These are phyloP conservation scores for Dasyornis broadbenti DNA, from an alignment of 2,113 vertebrate species.

Conservation along the genomic window DNA sequence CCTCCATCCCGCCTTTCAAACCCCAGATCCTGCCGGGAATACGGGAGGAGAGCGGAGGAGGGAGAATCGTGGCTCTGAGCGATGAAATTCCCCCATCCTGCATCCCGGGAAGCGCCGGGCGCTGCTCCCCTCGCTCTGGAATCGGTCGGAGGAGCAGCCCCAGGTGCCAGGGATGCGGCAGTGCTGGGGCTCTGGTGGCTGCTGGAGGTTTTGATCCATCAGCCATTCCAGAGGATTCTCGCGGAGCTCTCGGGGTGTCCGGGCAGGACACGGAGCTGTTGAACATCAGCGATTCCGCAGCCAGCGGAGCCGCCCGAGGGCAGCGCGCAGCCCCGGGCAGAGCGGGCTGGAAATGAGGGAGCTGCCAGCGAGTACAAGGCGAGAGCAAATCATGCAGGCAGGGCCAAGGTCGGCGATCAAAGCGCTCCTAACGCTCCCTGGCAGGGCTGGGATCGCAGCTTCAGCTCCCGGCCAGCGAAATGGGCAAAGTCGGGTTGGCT, in stretches of 20 bases:
- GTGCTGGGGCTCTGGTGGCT: background rate
- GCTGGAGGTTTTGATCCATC: background rate
- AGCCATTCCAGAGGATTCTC: fast-evolving
- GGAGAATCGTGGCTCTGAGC: background rate
- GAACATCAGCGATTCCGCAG: background rate
- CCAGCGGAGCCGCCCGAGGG: background rate
- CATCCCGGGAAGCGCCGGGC: fast-evolving
- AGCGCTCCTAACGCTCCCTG: background rate
- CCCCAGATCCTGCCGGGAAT: background rate
- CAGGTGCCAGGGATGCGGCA: too few relatives aligned
- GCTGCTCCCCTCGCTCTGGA: background rate
- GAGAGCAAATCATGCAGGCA: background rate
- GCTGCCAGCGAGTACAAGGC: background rate
- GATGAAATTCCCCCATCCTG: background rate
- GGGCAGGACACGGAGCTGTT: fast-evolving
- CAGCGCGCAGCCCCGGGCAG: background rate
- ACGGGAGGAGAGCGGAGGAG: constrained; percentile 28
- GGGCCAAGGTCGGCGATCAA: background rate
- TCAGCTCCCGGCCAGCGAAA: background rate
- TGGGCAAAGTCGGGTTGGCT: background rate
- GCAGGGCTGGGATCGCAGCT: background rate
- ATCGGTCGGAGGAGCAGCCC: background rate
- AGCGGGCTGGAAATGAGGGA: background rate
- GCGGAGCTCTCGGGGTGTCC: background rate
- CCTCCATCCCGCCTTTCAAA: background rate